Evolutionary conservation across 2,113 vertebrate species (phyloP), one percentile per base, ranked within the genome.

Genomic region (Mohoua ochrocephala): DNA sequence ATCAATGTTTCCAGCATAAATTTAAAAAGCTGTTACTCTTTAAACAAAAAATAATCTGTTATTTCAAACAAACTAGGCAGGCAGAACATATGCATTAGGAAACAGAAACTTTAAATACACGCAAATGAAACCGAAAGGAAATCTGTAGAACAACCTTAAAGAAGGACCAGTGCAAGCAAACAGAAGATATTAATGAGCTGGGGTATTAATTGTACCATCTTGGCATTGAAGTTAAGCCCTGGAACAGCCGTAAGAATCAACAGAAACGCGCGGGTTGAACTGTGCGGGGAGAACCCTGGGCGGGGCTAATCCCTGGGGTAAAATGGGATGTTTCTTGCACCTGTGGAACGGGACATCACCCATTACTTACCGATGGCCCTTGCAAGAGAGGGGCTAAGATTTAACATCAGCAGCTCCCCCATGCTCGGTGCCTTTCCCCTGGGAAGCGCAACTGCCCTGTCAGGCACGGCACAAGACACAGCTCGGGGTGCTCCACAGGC

Each of bases 301-400:
- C 31, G 7, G 44, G 15, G 41, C 39, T 28, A 57, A 73, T 59
- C 35, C 35, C 65, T 9, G 11, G 18, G 15, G 42, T 56, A 5
- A 47, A n/a, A 52, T 0, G 6, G 57, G 61, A 27, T 5, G 6
- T 27, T 64, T 24, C 52, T 11, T 5, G 27, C 24, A 16, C 5
- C 30, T 64, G 13, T 27, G 14, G 15, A 21, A 47, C 0, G 7
- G 83, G 76, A 44, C 1, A 2, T 28, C 17, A 63, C 56, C 6
- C 1, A 11, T 50, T 93, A 96, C 96, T 97, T 96, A 96, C 95
- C 96, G 18, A 39, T 0, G 61, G 52, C 90, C 77, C 85, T 41
- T 20, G 73, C 64, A 45, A 84, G 80, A 67, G n/a, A 68, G 33
- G 6, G 54, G 41, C 37, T 60, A 22, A 33, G 49, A 15, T 86